Conservation (phyloP, 2,888 invertebrate genomes). For the Lumbricus terrestris region DNA sequence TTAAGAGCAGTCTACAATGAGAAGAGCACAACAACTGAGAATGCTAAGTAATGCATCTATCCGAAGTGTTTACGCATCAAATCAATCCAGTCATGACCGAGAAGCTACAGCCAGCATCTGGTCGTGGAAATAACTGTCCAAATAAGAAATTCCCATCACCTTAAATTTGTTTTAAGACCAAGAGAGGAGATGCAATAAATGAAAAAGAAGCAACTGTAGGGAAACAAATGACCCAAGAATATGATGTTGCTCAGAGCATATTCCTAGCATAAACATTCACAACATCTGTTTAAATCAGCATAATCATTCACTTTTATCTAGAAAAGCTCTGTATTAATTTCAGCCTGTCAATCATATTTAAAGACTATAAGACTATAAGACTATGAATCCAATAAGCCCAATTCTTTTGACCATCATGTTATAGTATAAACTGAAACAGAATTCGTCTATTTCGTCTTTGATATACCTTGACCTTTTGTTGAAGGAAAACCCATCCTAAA, state of each 20-base stretch:
- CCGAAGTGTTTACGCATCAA: background rate
- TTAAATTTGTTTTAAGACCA: background rate
- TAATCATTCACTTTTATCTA: background rate
- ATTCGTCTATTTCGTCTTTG: background rate
- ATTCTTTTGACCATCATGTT: background rate
- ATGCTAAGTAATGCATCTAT: background rate
- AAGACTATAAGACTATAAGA: background rate
- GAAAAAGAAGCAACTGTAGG: background rate
- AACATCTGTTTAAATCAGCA: no score
- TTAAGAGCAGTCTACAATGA: constrained; percentile 58
- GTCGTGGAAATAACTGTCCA: background rate
- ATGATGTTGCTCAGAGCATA: background rate
- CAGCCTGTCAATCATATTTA: background rate
- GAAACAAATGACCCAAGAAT: background rate
- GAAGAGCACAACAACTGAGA: background rate
- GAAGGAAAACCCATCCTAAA: no score
- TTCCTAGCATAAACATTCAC: no score
- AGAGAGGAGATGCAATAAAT: background rate
- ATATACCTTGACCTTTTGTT: background rate
- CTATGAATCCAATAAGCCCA: no score
- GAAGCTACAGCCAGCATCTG: background rate
- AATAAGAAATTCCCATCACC: background rate
- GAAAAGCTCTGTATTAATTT: background rate
- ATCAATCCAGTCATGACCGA: background rate
- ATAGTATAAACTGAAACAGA: background rate